Evolutionary conservation across 1,140 invertebrate species (phyloP).

Genomic region (Zaprionus davidi): DNA sequence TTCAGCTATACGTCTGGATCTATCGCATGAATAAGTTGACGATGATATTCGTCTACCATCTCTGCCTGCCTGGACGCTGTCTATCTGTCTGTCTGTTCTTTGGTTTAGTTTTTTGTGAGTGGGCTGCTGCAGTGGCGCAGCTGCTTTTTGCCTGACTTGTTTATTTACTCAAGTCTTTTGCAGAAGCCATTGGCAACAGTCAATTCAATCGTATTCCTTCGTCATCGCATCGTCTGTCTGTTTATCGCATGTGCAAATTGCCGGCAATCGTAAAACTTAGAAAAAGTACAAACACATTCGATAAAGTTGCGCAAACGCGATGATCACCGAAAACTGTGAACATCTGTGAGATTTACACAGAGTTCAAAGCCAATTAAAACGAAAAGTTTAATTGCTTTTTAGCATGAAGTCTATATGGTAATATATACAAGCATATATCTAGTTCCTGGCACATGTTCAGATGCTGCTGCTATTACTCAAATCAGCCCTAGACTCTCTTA

Average conservation of each 20-base stretch:
- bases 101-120: constrained; percentile 35
- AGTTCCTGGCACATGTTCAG: constrained; percentile 51
- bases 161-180: constrained; percentile 51
- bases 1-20: constrained; percentile 7
- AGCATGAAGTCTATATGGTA: not conserved
- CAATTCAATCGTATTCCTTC: constrained; percentile 8
- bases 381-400: constrained; percentile 7
- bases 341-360: not conserved
- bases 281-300: constrained; percentile 24
- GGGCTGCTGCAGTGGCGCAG: constrained; percentile 15
- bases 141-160: constrained; percentile 30
- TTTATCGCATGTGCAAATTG: constrained; percentile 42
- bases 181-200: constrained; percentile 36
- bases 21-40: constrained; percentile 1
- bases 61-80: constrained; percentile 12
- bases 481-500: constrained; percentile 26
- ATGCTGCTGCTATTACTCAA: constrained; percentile 7
- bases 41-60: constrained; percentile 8
- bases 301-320: constrained; percentile 32
- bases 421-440: constrained; percentile 12
- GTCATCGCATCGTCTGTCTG: constrained; percentile 40
- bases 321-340: constrained; percentile 16
- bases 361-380: constrained; percentile 45
- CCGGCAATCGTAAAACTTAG: constrained; percentile 44
- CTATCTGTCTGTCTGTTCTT: constrained; percentile 15